Conservation (phyloP, 2,797 vertebrate species). For the Morus bassanus region DNA sequence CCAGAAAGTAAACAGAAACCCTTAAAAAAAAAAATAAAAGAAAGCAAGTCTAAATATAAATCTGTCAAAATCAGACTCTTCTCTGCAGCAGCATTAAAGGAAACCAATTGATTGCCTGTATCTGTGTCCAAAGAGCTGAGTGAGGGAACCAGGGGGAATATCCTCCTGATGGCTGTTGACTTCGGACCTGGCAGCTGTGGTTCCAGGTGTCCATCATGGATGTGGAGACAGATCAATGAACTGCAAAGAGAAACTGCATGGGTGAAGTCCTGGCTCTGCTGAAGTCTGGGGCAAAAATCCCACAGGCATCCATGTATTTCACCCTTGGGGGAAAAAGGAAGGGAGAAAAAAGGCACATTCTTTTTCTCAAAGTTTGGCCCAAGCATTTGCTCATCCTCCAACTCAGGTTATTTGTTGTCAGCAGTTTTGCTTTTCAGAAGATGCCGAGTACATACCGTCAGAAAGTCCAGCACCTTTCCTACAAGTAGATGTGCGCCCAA, state of each 20-base stretch:
- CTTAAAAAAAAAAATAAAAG: background rate
- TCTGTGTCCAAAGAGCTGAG: background rate
- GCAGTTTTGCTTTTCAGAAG: background rate
- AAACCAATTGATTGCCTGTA: background rate
- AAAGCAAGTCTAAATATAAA: background rate
- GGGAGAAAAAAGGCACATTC: background rate
- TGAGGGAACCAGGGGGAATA: background rate
- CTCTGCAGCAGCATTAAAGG: background rate
- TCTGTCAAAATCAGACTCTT: slow-evolving; percentile 14
- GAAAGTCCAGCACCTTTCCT: background rate
- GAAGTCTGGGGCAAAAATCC: background rate
- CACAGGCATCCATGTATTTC: background rate
- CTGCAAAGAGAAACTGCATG: rapidly evolving
- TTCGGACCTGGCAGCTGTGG: rapidly evolving
- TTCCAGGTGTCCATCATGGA: background rate
- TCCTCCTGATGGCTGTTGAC: rapidly evolving
- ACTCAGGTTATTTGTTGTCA: background rate
- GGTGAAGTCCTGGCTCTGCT: background rate
- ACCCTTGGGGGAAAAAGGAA: background rate
- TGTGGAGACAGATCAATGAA: background rate
- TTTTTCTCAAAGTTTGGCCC: background rate
- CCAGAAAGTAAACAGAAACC: slow-evolving; percentile 26
- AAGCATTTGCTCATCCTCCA: background rate
- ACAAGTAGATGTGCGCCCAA: background rate
- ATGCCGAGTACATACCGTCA: background rate